Conservation (phyloP, 2,797 vertebrate species). For the Coregonus sp. region DNA sequence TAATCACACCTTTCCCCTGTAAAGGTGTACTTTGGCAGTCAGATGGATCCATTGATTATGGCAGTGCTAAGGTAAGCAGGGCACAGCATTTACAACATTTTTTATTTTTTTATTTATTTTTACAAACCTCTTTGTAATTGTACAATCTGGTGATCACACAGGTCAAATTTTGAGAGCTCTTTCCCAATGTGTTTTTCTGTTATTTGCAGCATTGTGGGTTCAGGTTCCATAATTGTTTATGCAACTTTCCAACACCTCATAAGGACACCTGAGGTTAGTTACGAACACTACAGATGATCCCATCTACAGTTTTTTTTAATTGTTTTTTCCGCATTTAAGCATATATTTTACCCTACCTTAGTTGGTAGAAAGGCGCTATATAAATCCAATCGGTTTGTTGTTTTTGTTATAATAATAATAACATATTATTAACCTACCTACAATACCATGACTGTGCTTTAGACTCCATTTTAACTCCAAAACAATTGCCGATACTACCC, state of each 20-base stretch:
- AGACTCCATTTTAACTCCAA: background rate
- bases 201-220: conserved; percentile 64
- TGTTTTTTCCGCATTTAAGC: too few relatives aligned
- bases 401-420: too few relatives aligned
- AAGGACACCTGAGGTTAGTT: conserved; percentile 63
- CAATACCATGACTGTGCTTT: background rate
- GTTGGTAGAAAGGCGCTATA: too few relatives aligned
- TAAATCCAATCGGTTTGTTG: too few relatives aligned
- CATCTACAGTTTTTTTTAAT: too few relatives aligned
- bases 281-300: too few relatives aligned
- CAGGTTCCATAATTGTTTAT: conserved; percentile 68
- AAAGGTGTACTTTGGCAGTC: conserved; percentile 65
- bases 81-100: background rate
- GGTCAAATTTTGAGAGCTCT: too few relatives aligned
- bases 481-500: background rate
- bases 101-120: too few relatives aligned
- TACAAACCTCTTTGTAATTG: background rate
- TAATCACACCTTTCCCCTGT: background rate
- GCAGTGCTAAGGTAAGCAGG: conserved; percentile 68
- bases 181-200: background rate
- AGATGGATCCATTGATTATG: conserved; percentile 72
- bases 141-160: background rate
- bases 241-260: conserved; percentile 54
- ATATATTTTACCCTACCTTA: too few relatives aligned
- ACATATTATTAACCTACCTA: too few relatives aligned